Evolutionary conservation across 2,113 vertebrate species (phyloP), one percentile per base, ranked within the genome.

Genomic region (Anoplopoma fimbria): DNA sequence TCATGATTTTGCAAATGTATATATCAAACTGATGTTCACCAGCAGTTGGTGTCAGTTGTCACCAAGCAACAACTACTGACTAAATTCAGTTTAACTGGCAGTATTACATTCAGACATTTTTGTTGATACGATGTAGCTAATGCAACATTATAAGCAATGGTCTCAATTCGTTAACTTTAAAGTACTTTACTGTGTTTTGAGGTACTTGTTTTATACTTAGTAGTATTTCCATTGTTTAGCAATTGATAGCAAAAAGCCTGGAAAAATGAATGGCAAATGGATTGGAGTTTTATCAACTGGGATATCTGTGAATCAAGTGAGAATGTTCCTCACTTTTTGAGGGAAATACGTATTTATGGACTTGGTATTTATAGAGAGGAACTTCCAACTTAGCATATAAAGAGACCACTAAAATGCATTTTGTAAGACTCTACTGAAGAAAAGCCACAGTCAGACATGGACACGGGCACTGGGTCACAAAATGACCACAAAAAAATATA

Each of bases 281-380:
- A 70, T 47, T 57, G 29, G 40, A 63, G 42, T 27, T 3, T 72
- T 73, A 76, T 62, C 19, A 33, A 60, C 17, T 65, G 31, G 53
- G 68, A 82, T 71, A 45, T 84, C 64, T 81, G 65, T 33, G 25
- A 70, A 70, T 73, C 36, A 72, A 62, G 49, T 33, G 58, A 51
- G 60, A 55, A 58, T 14, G 27, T 7, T 60, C 1, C 36, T 4
- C 23, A 9, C 12, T 40, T 49, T 33, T 40, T 7, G 4, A 15
- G 29, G 38, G 61, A 51, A 58, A 31, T 55, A 13, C 2, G 10
- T 36, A 33, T 51, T 38, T 34, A 34, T 9, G 31, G 42, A 27
- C 19, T 67, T 72, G 14, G 4, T 61, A 42, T 80, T 55, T 79
- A 33, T 15, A 15, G 9, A 57, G 21, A 45, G 21, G 33, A 19